These are phyloP conservation scores for Hydrotaea diabolus DNA, from an alignment of 2,888 invertebrate genomes.

Conservation along the genomic window DNA sequence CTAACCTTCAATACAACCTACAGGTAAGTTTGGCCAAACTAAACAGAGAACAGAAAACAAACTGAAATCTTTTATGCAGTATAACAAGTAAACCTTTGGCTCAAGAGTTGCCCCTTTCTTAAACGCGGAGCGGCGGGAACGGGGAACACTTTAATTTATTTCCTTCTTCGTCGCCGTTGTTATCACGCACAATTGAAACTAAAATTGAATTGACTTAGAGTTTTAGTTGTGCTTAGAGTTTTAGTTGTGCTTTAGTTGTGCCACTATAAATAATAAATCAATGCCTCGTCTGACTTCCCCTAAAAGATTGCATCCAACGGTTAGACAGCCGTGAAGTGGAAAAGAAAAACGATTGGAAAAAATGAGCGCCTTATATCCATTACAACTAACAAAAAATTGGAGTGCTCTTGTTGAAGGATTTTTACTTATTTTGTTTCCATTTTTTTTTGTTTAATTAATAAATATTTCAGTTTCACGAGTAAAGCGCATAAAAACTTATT, in stretches of 20 bases:
- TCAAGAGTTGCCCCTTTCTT: neutral
- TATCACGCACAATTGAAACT: no score
- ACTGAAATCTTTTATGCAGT: constrained; percentile 6
- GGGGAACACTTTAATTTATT: neutral
- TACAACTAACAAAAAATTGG: neutral
- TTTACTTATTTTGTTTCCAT: no score
- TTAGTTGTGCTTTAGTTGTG: neutral
- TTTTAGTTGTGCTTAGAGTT: neutral
- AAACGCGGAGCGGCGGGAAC: neutral
- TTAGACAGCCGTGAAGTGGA: neutral
- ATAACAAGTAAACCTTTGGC: constrained; percentile 27
- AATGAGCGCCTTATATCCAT: neutral
- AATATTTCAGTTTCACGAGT: neutral
- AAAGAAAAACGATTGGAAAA: neutral
- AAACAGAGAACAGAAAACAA: neutral
- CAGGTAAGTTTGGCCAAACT: neutral
- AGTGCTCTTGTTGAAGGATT: neutral
- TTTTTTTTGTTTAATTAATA: constrained; percentile 10
- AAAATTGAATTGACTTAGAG: constrained; percentile 12
- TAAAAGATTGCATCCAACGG: neutral
- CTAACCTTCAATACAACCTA: neutral
- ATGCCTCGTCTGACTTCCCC: neutral
- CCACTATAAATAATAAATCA: constrained; percentile 32
- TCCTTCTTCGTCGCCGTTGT: neutral
- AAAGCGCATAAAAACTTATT: neutral